Base-by-base conservation (phyloP, 2,113 vertebrate species). In the Cricetomys ansorgei region DNA sequence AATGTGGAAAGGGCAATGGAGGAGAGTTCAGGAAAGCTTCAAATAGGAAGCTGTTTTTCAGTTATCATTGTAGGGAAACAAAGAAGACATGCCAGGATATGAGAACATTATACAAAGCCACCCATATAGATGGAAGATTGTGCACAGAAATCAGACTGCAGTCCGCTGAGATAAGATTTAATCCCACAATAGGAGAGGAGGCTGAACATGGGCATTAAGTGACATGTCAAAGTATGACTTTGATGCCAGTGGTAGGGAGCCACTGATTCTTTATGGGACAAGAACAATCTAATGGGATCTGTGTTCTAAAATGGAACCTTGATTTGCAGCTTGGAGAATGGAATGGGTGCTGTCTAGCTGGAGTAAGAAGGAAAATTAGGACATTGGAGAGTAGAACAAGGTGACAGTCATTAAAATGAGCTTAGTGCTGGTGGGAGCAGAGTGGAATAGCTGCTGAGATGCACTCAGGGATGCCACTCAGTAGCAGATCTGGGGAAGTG, bases 61-160 rank as follows among this genome's bases (percentile, higher is more conserved):
- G 21, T 17, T 86, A 70, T 72, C 25, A 25, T 70, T 70, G 37
- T 25, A 65, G 11, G 50, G 31, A 95, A 12, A 37, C n/a, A 59
- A 37, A 25, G 4, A 10, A 5, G 1, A 1, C 34, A 57, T 80
- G 10, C 3, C 73, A n/a, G 53, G 37, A 40, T 57, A 16, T 21
- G 69, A 55, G 16, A 57, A 62, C 23, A 4, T 29, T 25, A 76
- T 4, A 9, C n/a, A 37, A 62, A 93, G 40, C 3, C 1, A 13
- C 12, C 31, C 16, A 21, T 4, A 45, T 9, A 91, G 73, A 55
- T 1, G 6, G 5, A 2, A 2, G 10, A 1, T 4, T 9, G 21
- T 4, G 11, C 0, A 2, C 0, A 77, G 83, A 59, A 25, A 3
- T 29, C 3, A 45, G 3, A 10, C n/a, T 40, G 2, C 57, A 62